Evolutionary conservation across 2,797 vertebrate genomes (phyloP), one percentile per base, ranked within the genome.

Genomic region (Urocyon cinereoargenteus): DNA sequence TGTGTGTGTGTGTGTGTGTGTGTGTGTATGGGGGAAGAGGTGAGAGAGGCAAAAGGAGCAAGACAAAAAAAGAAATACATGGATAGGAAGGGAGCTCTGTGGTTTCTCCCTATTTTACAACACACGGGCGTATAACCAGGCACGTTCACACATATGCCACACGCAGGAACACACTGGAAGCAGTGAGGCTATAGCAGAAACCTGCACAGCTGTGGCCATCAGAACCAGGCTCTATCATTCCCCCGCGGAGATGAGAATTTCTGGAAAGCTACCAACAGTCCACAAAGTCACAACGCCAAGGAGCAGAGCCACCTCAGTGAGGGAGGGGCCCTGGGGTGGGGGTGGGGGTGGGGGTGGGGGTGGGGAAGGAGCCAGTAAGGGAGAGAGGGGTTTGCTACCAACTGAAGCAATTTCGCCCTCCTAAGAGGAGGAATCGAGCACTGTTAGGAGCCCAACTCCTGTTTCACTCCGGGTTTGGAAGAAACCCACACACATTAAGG

Each of bases 181-280:
- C 40, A 6, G 94, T 61, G 84, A 97, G 97, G 85, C 97, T 96
- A 93, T 79, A 59, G 96, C 96, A 93, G 96, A 36, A 97, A 86
- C 12, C 90, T 81, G 97, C 94, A 96, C 97, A 97, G 98, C 97
- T 98, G 97, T 98, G 98, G 97, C 97, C 96, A 91, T 78, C 18
- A 6, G 97, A 93, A 96, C 90, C 96, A 75, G 96, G 96, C 97
- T 97, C 94, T 83, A 49, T 57, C 96, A 91, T 97, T 97, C 95
- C 98, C 96, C 97, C 81, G 53, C 6, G 86, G 98, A 98, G 97
- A 98, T 96, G 94, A 51, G 95, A 97, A 93, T 97, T 97, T 98
- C 98, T 98, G 98, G 98, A 98, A 98, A 97, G 97, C 96, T 96
- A 97, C 98, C 98, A 98, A 96, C 97, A 96, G 97, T 97, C 22